These are phyloP conservation scores for Dasypolia templi DNA, from an alignment of 2,888 invertebrate genomes.

Conservation along the genomic window DNA sequence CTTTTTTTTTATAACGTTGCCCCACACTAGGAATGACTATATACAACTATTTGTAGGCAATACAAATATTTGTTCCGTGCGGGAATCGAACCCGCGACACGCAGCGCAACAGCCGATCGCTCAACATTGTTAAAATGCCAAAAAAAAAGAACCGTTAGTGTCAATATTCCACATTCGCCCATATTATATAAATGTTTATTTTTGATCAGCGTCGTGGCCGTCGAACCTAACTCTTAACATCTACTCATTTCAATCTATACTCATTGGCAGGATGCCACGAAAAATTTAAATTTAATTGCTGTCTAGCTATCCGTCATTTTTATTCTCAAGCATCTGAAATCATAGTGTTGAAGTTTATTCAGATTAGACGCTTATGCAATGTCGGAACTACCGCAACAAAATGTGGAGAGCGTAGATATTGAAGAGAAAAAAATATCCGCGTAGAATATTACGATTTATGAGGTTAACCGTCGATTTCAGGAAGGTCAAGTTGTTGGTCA, in stretches of 20 bases:
- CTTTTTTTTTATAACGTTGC: too few relatives aligned
- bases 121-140: too few relatives aligned
- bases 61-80: too few relatives aligned
- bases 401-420: neutral
- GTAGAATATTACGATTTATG: neutral
- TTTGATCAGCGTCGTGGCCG: neutral
- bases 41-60: too few relatives aligned
- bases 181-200: neutral
- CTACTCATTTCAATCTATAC: conserved; percentile 13
- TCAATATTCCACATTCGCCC: too few relatives aligned
- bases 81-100: too few relatives aligned
- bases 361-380: conserved; percentile 13
- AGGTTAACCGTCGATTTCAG: neutral
- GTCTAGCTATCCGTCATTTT: conserved; percentile 50
- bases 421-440: neutral
- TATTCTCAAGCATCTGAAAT: conserved; percentile 45
- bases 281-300: conserved; percentile 51
- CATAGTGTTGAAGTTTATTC: conserved; percentile 38
- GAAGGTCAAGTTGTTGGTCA: neutral
- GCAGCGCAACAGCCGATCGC: too few relatives aligned
- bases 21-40: too few relatives aligned
- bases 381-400: conserved; percentile 5
- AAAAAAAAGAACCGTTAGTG: too few relatives aligned
- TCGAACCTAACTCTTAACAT: neutral
- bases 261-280: conserved; percentile 53